Percentiles rank a stretch among this genome's conserved stretches.
phyloP scores from a whole-genome alignment of 30 jellyfish, hydroid and myxozoan genomes.

The Hydractinia echinata region DNA sequence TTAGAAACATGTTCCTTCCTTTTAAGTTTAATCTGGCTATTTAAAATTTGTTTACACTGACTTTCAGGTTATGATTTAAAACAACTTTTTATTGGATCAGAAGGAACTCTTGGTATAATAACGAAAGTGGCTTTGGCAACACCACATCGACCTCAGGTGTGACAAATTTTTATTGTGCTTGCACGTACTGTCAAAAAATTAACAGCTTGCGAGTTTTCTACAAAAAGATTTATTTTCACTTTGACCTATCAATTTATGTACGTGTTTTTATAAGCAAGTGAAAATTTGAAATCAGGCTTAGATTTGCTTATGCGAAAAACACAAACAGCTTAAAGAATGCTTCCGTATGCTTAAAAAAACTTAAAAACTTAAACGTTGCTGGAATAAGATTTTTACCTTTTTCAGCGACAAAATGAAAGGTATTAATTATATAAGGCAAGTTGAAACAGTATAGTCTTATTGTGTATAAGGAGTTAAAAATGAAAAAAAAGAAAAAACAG shows the following conservation, averaged over 20 bases:
- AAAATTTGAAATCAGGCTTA: too few relatives aligned
- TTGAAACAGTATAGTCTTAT: too few relatives aligned
- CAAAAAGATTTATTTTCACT: not conserved
- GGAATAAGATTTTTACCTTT: too few relatives aligned
- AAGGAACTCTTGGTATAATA: slow-evolving; percentile 87
- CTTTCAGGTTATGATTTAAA: slow-evolving; percentile 79
- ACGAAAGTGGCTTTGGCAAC: slow-evolving; percentile 71
- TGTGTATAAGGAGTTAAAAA: too few relatives aligned
- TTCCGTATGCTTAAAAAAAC: not conserved
- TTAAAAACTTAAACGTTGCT: too few relatives aligned
- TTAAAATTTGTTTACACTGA: not conserved
- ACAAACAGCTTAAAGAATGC: not conserved
- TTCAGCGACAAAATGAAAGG: too few relatives aligned
- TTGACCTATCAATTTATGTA: not conserved
- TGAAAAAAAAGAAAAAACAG: too few relatives aligned
- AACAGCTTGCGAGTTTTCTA: not conserved
- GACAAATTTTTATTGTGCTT: not conserved
- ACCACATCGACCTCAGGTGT: slow-evolving; percentile 77
- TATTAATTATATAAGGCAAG: too few relatives aligned
- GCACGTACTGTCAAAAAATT: too few relatives aligned
- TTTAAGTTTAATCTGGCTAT: too few relatives aligned
- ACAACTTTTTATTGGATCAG: slow-evolving; percentile 92
- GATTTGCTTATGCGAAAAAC: not conserved
- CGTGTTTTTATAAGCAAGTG: not conserved
- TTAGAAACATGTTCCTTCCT: too few relatives aligned